Base-by-base conservation (phyloP, 2,113 vertebrate genomes). In the Macheiramphus alcinus region DNA sequence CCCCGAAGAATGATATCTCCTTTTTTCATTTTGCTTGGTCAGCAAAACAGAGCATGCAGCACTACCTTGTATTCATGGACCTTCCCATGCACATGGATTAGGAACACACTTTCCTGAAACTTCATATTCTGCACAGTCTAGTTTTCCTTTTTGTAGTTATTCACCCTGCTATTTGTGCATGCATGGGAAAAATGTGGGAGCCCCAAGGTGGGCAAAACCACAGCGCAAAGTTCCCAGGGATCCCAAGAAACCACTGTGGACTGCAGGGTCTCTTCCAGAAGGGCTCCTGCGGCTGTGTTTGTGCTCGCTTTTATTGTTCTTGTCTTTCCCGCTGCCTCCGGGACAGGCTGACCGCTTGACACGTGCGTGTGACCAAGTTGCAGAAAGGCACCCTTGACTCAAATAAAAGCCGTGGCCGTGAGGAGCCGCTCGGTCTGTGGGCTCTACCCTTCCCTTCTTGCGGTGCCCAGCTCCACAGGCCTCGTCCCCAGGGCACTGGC, bases 381-480 rank as follows among this genome's bases (percentile, higher is more conserved):
- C 36, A 89, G 55, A 52, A 52, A 52, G 34, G 16, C 7, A 25
- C 29, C 16, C 15, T 63, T 55, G 48, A 42, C 42, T 26, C 58
- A 38, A 48, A 80, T 5, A 58, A 65, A 82, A 62, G 25, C 38
- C 1, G 0, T 2, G 25, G 1, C 16, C 1, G 3, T 22, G 23
- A 62, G 34, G 20, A 70, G 27, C 48, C 1, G 1, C 18, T 65
- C 3, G 8, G 29, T 32, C 27, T 47, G 16, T 1, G 3, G 10
- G 27, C 31, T 93, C 75, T 75, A 27, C 22, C 21, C 43, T 89
- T 86, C n/a, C 45, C 11, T 67, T 58, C 23, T 59, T 1, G 1
- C 3, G 3, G 31, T 48, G 50, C 27, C 52, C 66, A 62, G 22
- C 7, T 75, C 34, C 31, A 36, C 0, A 3, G 31, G 32, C 43